Evolutionary conservation across 1,140 invertebrate genomes (phyloP), one percentile per base, ranked within the genome.

Genomic region (Drosophila sechellia): DNA sequence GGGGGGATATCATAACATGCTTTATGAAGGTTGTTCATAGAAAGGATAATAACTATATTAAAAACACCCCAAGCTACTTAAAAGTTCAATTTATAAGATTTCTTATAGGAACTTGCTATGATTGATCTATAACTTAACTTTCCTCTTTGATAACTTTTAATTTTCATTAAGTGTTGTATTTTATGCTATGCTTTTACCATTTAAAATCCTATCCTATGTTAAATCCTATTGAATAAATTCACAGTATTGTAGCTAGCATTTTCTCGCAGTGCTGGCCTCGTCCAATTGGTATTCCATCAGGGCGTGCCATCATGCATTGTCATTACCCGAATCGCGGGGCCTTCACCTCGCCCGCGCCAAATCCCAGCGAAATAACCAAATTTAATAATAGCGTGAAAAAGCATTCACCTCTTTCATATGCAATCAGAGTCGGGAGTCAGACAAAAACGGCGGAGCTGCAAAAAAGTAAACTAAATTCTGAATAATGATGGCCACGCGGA

Each of bases 401-500:
- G 48, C 54, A 58, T 72, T 79, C 50, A 66, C 75, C 55, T 56
- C 43, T 57, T 66, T 66, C 53, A 60, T 78, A 60, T 79, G 77
- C 76, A 79, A 79, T 73, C 56, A 68, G 65, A 53, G 46, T 31
- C 25, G 31, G 20, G 40, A 53, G 31, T 5, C 20, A 11, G 53
- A 50, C 20, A 55, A 22, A 27, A 45, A 17, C 40, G 12, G 35
- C 34, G 27, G 35, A 72, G 45, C 46, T 60, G 54, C 48, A 72
- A 57, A 60, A 59, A 69, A 75, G 64, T 45, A 58, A 74, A 59
- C 77, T 58, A 70, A 81, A 81, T 77, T 63, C 59, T 64, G 58
- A 70, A 79, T 83, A 83, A 83, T 83, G 69, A 76, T 84, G 74
- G 80, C 73, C 71, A 79, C 54, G 80, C 80, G 81, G 71, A 56